A percentile compares a stretch with the other conserved stretches of the same genome.
Conservation (phyloP, 2,797 vertebrate species). For the Harpagifer antarcticus region DNA sequence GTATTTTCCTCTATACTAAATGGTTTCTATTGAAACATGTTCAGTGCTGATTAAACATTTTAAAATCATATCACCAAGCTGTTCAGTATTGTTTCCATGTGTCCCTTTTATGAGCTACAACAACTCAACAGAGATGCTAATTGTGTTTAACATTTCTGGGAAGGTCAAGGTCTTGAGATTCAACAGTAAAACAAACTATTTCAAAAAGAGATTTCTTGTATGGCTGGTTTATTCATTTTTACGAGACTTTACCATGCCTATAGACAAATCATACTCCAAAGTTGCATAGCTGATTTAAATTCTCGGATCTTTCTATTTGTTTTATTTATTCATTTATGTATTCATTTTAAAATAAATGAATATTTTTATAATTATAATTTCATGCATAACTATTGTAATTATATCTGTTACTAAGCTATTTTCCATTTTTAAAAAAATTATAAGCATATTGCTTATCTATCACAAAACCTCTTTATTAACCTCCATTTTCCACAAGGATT, state of each 20-base stretch:
- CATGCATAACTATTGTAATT: not conserved
- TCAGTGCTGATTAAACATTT: too few species aligned
- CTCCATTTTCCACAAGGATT: not conserved
- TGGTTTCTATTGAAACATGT: not conserved
- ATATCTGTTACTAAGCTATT: not conserved
- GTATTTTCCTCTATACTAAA: not conserved
- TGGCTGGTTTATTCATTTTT: not conserved
- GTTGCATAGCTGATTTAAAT: too few species aligned
- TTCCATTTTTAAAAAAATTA: not conserved
- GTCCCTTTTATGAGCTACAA: not conserved
- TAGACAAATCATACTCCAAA: too few species aligned
- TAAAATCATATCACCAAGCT: too few species aligned
- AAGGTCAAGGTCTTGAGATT: not conserved
- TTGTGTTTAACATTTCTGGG: slow-evolving; percentile 12
- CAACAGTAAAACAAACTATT: slow-evolving; percentile 4
- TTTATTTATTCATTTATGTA: too few species aligned
- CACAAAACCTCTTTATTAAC: not conserved
- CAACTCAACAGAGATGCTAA: slow-evolving; percentile 10
- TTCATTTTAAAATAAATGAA: not conserved
- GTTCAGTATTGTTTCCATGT: not conserved
- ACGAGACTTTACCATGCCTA: too few species aligned
- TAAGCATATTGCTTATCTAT: not conserved
- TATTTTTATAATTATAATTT: not conserved
- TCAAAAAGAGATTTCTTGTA: not conserved
- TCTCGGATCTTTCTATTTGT: too few species aligned